These are phyloP conservation scores for Hirudinaria manillensis DNA, from an alignment of 2,888 invertebrate species.

Conservation along the genomic window DNA sequence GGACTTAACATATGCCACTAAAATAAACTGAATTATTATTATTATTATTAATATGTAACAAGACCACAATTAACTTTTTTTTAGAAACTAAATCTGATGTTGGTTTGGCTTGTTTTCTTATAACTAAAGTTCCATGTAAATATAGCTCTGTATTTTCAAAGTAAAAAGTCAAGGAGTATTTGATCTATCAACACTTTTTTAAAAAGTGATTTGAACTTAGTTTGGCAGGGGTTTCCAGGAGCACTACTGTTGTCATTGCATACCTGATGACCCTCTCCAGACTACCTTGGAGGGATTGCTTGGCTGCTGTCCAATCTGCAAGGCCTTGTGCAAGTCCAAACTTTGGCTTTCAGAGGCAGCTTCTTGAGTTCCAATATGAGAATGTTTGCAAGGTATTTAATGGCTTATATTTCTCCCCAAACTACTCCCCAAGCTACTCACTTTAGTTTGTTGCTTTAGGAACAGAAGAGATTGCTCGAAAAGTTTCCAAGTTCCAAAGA, in stretches of 20 bases:
- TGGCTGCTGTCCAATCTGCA: conserved; percentile 85
- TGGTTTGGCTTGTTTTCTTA: too few species aligned
- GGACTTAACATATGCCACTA: not conserved
- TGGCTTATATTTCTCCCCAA: not conserved
- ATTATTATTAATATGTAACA: too few species aligned
- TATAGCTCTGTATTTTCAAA: too few species aligned
- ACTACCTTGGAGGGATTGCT: conserved; percentile 81
- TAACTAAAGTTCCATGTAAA: too few species aligned
- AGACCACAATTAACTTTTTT: too few species aligned
- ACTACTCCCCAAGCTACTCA: not conserved
- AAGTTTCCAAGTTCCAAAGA: conserved; percentile 1
- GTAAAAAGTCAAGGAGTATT: too few species aligned
- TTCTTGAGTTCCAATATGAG: conserved; percentile 67
- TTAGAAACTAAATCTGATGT: too few species aligned
- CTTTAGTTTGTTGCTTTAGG: not conserved
- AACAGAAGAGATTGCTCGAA: conserved; percentile 19
- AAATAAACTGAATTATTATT: too few species aligned
- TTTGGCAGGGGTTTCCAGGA: conserved; percentile 90
- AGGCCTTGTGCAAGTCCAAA: conserved; percentile 90
- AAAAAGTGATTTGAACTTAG: conserved; percentile 58
- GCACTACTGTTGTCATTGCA: conserved; percentile 89
- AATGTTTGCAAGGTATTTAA: conserved; percentile 44
- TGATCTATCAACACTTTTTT: too few species aligned
- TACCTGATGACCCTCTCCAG: conserved; percentile 91
- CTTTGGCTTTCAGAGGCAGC: conserved; percentile 85